Evolutionary conservation across 2,888 invertebrate species (phyloP).

Genomic region (Rosalia funebris): DNA sequence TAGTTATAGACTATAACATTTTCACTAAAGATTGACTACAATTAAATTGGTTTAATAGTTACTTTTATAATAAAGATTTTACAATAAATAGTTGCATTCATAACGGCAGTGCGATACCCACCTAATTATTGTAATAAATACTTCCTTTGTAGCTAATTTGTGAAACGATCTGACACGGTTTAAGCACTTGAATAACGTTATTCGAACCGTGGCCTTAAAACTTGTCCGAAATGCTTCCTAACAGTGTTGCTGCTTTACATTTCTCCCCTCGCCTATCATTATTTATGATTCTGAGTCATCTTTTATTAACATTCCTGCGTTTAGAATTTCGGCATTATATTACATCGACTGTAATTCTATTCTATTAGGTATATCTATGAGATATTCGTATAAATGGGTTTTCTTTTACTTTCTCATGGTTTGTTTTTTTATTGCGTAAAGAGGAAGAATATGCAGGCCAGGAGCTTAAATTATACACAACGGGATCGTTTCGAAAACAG

Average conservation of each 20-base stretch:
- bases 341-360: too few species aligned
- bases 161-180: conserved; percentile 9
- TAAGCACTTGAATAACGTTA: conserved; percentile 7
- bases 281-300: neutral
- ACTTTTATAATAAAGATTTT: too few species aligned
- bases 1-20: too few species aligned
- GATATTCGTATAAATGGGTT: too few species aligned
- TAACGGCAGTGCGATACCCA: neutral
- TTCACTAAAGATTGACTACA: too few species aligned
- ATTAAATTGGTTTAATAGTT: too few species aligned
- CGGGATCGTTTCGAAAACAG: neutral
- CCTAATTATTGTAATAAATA: conserved; percentile 7
- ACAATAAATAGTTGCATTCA: too few species aligned
- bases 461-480: too few species aligned
- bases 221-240: neutral
- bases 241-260: conserved; percentile 3
- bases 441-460: too few species aligned
- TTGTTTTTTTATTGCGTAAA: too few species aligned
- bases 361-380: too few species aligned
- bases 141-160: conserved; percentile 5
- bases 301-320: neutral
- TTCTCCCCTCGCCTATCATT: neutral
- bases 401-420: too few species aligned
- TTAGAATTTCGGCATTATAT: neutral
- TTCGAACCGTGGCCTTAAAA: conserved; percentile 1